Conservation (phyloP, 2,888 invertebrate genomes). For the Eulithis testata region DNA sequence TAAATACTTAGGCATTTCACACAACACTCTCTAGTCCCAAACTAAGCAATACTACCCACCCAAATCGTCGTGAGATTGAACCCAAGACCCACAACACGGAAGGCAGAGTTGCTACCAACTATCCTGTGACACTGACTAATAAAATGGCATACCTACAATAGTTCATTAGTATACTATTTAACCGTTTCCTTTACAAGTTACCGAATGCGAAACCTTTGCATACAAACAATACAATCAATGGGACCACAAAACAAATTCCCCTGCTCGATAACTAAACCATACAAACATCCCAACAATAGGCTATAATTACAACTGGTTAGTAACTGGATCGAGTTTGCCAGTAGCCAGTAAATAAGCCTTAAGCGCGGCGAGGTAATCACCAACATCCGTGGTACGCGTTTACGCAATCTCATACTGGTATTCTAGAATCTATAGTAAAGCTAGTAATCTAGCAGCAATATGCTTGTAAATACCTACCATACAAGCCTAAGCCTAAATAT, state of each 20-base stretch:
- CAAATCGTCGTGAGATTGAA: too few relatives aligned
- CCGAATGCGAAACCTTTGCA: neutral
- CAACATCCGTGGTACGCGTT: conserved; percentile 75
- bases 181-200: too few relatives aligned
- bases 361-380: conserved; percentile 60
- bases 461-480: too few relatives aligned
- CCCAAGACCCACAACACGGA: too few relatives aligned
- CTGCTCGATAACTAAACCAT: conserved; percentile 14
- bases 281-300: conserved; percentile 37
- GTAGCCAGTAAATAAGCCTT: conserved; percentile 42
- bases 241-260: conserved; percentile 5
- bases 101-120: too few relatives aligned
- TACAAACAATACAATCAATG: neutral
- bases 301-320: conserved; percentile 39
- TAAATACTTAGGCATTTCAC: too few relatives aligned
- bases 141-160: too few relatives aligned
- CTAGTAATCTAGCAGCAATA: conserved; percentile 1
- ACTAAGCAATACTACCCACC: too few relatives aligned
- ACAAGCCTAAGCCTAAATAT: too few relatives aligned
- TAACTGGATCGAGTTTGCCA: conserved; percentile 35
- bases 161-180: too few relatives aligned
- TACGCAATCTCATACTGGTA: conserved; percentile 49
- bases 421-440: conserved; percentile 3
- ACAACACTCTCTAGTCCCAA: too few relatives aligned
- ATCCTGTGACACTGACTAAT: too few relatives aligned